phyloP scores from a whole-genome alignment of 2,113 vertebrate genomes.

The Lota lota region DNA sequence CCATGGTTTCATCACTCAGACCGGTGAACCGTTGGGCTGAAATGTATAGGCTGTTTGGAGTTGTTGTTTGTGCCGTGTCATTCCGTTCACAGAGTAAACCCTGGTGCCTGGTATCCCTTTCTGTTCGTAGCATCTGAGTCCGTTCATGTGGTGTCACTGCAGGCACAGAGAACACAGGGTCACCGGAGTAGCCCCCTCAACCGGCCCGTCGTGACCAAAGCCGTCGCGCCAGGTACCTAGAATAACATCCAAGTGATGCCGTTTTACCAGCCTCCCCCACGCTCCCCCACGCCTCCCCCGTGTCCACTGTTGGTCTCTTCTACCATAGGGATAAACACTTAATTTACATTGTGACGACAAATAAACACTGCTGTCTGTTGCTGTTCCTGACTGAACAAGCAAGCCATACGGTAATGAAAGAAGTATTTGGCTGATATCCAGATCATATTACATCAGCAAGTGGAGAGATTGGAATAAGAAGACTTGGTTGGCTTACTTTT shows the following conservation, averaged over 20 bases:
- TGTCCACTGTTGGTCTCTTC: no score
- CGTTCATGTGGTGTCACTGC: conserved; percentile 92
- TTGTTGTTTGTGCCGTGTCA: conserved; percentile 37
- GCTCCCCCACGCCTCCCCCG: no score
- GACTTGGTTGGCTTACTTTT: neutral
- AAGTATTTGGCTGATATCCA: no score
- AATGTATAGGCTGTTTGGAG: neutral
- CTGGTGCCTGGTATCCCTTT: conserved; percentile 74
- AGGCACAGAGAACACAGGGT: conserved; percentile 81
- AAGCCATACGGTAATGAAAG: neutral
- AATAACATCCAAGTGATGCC: neutral
- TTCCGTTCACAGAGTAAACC: conserved; percentile 64
- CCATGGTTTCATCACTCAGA: no score
- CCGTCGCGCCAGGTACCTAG: conserved; percentile 79
- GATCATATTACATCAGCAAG: no score
- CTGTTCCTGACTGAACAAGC: neutral
- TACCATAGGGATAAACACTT: no score
- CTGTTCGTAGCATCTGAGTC: conserved; percentile 88
- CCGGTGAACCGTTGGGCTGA: no score
- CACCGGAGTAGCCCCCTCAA: conserved; percentile 76
- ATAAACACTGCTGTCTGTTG: neutral
- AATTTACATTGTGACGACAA: neutral
- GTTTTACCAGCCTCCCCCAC: neutral
- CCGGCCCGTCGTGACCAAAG: conserved; percentile 79
- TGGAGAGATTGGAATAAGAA: no score